phyloP scores from a whole-genome alignment of 2,888 invertebrate species.

The Calephelis perditalis region DNA sequence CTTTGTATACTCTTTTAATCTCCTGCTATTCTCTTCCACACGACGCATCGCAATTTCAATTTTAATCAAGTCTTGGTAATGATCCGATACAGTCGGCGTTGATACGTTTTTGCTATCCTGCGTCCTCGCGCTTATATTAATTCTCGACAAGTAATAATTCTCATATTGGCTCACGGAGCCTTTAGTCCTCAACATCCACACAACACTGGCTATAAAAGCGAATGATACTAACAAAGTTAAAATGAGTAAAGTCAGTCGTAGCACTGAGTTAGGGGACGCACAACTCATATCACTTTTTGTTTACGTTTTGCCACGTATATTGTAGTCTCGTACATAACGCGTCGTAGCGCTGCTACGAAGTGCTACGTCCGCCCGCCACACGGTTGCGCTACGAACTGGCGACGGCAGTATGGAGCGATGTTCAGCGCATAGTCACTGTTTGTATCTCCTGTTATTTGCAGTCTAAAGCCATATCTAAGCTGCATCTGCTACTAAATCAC shows the following conservation, averaged over 20 bases:
- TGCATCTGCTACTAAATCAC: constrained; percentile 70
- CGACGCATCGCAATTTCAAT: constrained; percentile 74
- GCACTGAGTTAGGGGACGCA: constrained; percentile 62
- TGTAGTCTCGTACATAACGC: constrained; percentile 63
- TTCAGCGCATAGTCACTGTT: constrained; percentile 54
- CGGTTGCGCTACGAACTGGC: constrained; percentile 59
- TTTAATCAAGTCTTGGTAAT: constrained; percentile 74
- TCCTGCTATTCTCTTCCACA: constrained; percentile 71
- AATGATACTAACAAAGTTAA: constrained; percentile 67
- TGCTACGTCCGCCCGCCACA: constrained; percentile 60
- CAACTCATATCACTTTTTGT: constrained; percentile 78
- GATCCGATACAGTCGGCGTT: constrained; percentile 56
- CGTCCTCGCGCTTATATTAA: constrained; percentile 67
- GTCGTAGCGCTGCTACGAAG: constrained; percentile 50
- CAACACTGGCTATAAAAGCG: constrained; percentile 67
- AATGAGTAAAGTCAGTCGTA: constrained; percentile 67
- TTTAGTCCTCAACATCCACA: constrained; percentile 66
- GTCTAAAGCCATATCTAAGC: constrained; percentile 63
- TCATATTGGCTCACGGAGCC: constrained; percentile 64
- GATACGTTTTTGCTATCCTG: constrained; percentile 52
- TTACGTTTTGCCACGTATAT: constrained; percentile 59
- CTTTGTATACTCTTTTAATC: constrained; percentile 72
- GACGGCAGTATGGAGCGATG: constrained; percentile 40
- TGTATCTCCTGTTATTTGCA: constrained; percentile 68
- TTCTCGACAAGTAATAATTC: constrained; percentile 76